A percentile compares a stretch with the other conserved stretches of the same genome.
phyloP scores from a whole-genome alignment of 2,113 vertebrate genomes.

The Onychostoma macrolepis region DNA sequence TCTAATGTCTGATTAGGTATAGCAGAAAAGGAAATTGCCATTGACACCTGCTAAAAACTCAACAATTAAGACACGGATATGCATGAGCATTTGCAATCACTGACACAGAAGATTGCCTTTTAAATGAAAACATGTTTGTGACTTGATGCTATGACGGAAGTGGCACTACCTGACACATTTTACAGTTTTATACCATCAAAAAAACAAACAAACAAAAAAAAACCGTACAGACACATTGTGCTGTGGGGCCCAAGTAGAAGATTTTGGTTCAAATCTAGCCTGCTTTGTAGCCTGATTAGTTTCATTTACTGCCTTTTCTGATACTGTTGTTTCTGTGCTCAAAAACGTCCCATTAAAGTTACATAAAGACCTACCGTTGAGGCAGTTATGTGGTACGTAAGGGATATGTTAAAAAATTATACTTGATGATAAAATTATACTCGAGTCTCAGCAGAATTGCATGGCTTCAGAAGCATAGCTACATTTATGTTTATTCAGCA shows the following conservation, averaged over 20 bases:
- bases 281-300: background rate
- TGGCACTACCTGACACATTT: background rate
- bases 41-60: conserved; percentile 52
- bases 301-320: background rate
- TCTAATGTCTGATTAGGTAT: conserved; percentile 58
- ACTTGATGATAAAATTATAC: conserved; percentile 29
- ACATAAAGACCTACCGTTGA: conserved; percentile 1
- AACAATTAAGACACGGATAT: conserved; percentile 52
- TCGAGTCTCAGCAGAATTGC: conserved; percentile 21
- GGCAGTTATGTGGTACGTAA: conserved; percentile 1
- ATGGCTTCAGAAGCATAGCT: conserved; percentile 30
- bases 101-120: conserved; percentile 14
- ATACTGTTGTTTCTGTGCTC: background rate
- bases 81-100: conserved; percentile 40
- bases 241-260: background rate
- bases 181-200: background rate
- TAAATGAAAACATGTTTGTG: background rate
- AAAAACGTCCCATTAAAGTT: background rate
- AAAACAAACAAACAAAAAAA: background rate
- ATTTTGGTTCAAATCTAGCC: background rate
- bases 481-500: conserved; percentile 29
- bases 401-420: conserved; percentile 7
- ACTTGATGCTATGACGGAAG: background rate
- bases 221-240: background rate
- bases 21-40: conserved; percentile 53